Evolutionary conservation across 2,113 vertebrate species (phyloP), one percentile per base, ranked within the genome.

Genomic region (Gorsachius goisagi): DNA sequence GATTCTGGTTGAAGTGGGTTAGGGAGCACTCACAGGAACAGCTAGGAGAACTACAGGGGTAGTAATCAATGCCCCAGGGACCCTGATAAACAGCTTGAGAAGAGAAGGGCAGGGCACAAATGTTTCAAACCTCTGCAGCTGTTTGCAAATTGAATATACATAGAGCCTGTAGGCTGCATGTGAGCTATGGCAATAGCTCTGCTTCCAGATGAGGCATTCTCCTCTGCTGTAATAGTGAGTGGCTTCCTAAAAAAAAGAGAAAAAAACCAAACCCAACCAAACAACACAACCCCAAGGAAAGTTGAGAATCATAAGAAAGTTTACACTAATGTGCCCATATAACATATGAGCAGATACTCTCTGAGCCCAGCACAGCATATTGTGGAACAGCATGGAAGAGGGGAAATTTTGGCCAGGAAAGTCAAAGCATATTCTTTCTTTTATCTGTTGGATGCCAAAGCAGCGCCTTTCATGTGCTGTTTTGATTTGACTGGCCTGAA

Each of bases 391-490:
- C 92, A 95, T 96, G 97, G 41, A 73, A 93, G 76, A 91, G 87
- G 63, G 89, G 74, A 87, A 89, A 95, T 97, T 96, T 88, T 95
- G 94, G 95, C 92, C 95, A 82, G 87, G 58, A 90, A 95, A 95
- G 96, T 82, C 85, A 90, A 89, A 96, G 80, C 92, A 95, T 94
- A 95, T 95, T 95, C 90, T 91, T 95, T 90, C 88, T 94, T 91
- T 92, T 94, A 93, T 91, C 92, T 94, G 69, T 85, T 94, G 90
- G 90, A 93, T 91, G 77, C 47, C 87, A 76, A 89, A 69, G 53
- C 74, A 92, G 50, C 4, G 78, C 62, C 45, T 92, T 92, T 85
- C 84, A 91, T 13, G 32, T 77, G 67, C 60, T 2, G 6, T 90
- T 90, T 88, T 85, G 81, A 90, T 95, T 90, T 96, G 85, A 88